phyloP scores from a whole-genome alignment of 2,888 invertebrate species.

The Troilus luridus region DNA sequence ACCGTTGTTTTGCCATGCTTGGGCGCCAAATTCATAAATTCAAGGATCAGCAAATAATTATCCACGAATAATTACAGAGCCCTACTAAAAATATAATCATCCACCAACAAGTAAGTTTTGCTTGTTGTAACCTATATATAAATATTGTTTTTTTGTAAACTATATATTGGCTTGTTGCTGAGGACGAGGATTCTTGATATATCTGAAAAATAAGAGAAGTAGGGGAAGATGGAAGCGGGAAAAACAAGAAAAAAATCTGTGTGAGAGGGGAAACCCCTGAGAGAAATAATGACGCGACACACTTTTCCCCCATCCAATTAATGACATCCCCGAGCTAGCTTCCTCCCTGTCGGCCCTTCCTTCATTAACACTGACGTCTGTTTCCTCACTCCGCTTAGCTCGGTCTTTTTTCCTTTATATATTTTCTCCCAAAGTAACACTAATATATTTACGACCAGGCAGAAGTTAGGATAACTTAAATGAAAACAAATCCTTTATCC shows the following conservation, averaged over 20 bases:
- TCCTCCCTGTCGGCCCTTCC: background rate
- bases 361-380: background rate
- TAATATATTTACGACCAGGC: background rate
- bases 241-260: constrained; percentile 22
- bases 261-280: background rate
- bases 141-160: background rate
- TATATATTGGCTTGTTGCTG: background rate
- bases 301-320: constrained; percentile 47
- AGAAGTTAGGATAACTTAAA: background rate
- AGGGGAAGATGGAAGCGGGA: background rate
- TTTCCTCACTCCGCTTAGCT: background rate
- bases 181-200: background rate
- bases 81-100: too few relatives aligned
- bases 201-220: background rate
- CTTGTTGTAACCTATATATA: too few relatives aligned
- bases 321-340: background rate
- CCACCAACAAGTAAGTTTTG: background rate
- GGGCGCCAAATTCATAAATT: too few relatives aligned
- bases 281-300: background rate
- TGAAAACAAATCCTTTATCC: background rate
- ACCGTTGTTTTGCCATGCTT: too few relatives aligned
- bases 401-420: background rate
- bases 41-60: too few relatives aligned
- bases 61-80: too few relatives aligned
- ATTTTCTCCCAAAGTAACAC: background rate